These are phyloP conservation scores for Huso huso DNA, from an alignment of 2,797 vertebrate genomes.

Conservation along the genomic window DNA sequence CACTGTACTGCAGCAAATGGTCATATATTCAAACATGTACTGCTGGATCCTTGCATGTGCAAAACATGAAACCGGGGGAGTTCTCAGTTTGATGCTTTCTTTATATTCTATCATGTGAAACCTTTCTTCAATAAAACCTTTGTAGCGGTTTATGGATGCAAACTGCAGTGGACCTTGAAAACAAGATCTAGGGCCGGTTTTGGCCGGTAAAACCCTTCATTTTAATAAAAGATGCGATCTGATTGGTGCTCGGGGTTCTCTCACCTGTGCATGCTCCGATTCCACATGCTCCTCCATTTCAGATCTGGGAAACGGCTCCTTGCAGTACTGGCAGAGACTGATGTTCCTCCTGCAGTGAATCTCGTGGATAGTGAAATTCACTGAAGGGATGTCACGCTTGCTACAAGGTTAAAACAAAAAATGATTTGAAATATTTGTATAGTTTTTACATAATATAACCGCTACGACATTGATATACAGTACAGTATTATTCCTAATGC, in stretches of 20 bases:
- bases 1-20: no score
- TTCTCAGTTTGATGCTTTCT: neutral
- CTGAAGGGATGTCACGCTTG: slow-evolving; percentile 83
- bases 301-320: slow-evolving; percentile 75
- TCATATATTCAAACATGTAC: no score
- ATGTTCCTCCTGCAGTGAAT: slow-evolving; percentile 91
- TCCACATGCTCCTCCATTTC: slow-evolving; percentile 77
- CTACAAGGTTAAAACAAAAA: slow-evolving; percentile 40
- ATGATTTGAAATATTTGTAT: neutral
- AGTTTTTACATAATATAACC: neutral
- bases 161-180: neutral
- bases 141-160: no score
- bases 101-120: neutral
- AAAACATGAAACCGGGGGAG: neutral
- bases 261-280: slow-evolving; percentile 79
- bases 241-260: neutral
- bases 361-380: slow-evolving; percentile 90
- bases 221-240: neutral
- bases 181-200: neutral
- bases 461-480: neutral
- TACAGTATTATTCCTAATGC: neutral
- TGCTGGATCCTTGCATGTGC: no score
- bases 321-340: slow-evolving; percentile 73
- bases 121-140: neutral
- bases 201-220: neutral